Evolutionary conservation across 2,797 vertebrate genomes (phyloP), one percentile per base, ranked within the genome.

Genomic region (Lacerta viridis): DNA sequence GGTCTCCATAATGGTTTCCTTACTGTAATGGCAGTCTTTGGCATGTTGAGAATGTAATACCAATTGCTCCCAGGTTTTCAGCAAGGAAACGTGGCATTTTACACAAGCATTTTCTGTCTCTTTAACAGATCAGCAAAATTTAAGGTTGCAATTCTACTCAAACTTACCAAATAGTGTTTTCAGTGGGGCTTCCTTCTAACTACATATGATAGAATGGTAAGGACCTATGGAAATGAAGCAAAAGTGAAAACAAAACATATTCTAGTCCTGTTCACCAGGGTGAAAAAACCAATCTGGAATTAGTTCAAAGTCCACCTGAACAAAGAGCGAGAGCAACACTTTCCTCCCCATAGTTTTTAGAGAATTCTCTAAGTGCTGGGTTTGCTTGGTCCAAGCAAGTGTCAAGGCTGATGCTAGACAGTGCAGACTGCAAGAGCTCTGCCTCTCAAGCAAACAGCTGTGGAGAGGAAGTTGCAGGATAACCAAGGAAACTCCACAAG

Each of bases 71-170:
- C 84, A 92, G 84, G 90, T 92, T 94, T 90, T 96, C 93, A 87
- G 92, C 95, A 93, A 25, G 4, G 93, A 95, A 93, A 93, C 85
- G 1, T 87, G 93, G 92, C 93, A 93, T 93, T 75, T 87, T 90
- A 94, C 93, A 94, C 96, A 96, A 79, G 93, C 88, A 92, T 94
- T 93, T 96, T 95, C 96, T 96, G 96, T 95, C 94, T 93, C 95
- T 96, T 96, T 96, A 94, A 96, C 84, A 75, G 39, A 27, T 15
- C 83, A 59, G 29, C 18, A n/a, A 29, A 66, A 77, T 11, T 46
- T 66, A 9, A 29, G 15, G 9, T 2, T 23, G 27, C 25, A 43
- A 25, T 43, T 20, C 36, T 77, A n/a, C 17, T 20, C 2, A 5
- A 33, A 11, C 80, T 27, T 64, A 64, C 72, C n/a, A 43, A 39